Evolutionary conservation across 2,797 vertebrate species (phyloP).

Genomic region (Thunnus albacares): DNA sequence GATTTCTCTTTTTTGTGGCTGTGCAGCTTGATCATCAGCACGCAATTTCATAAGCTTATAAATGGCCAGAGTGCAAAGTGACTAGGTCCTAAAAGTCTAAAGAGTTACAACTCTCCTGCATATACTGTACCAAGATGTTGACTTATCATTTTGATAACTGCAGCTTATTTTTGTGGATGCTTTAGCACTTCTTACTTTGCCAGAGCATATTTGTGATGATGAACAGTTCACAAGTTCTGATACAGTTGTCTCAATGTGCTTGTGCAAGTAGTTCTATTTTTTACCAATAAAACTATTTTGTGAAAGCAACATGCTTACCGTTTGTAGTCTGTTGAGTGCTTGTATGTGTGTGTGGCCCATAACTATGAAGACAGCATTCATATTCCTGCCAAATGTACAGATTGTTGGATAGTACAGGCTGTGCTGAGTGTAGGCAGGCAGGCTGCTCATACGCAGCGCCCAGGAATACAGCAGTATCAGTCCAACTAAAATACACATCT

Average conservation of each 20-base stretch:
- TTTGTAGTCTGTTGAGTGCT: constrained; percentile 36
- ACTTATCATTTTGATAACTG: constrained; percentile 83
- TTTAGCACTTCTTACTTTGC: constrained; percentile 88
- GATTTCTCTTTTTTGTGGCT: constrained; percentile 77
- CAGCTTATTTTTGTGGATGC: constrained; percentile 89
- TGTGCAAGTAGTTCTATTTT: constrained; percentile 92
- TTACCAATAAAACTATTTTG: constrained; percentile 91
- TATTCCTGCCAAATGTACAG: constrained; percentile 72
- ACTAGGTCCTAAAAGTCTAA: constrained; percentile 75
- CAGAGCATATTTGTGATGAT: constrained; percentile 84
- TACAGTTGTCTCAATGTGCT: constrained; percentile 89
- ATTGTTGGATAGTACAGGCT: constrained; percentile 61
- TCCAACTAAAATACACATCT: constrained; percentile 50
- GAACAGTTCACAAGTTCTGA: constrained; percentile 85
- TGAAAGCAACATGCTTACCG: constrained; percentile 77
- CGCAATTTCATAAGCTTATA: constrained; percentile 81
- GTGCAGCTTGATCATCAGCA: constrained; percentile 83
- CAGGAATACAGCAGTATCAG: constrained; percentile 26
- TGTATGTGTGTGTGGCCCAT: constrained; percentile 33
- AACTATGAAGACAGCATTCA: constrained; percentile 36
- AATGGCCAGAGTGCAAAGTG: constrained; percentile 79
- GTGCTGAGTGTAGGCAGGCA: constrained; percentile 60
- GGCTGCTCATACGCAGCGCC: constrained; percentile 50
- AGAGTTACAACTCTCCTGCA: constrained; percentile 73
- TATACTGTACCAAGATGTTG: constrained; percentile 74